Conservation (phyloP, 92 coral and sea anemone species). For the Porites lobata region DNA sequence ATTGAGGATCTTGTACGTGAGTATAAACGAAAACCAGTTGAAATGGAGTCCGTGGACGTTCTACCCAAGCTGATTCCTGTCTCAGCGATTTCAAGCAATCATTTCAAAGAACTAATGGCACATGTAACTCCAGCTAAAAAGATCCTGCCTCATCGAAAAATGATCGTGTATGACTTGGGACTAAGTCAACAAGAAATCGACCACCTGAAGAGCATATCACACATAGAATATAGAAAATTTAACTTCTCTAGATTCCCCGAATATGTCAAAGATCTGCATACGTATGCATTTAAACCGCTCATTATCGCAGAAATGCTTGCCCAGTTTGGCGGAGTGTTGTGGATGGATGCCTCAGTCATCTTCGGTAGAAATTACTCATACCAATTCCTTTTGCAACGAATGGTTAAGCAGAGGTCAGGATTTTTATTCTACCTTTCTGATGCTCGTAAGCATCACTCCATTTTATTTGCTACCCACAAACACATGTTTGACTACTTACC, state of each 20-base stretch:
- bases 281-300: conserved; percentile 13
- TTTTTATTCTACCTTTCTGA: background rate
- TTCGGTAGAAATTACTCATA: background rate
- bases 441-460: background rate
- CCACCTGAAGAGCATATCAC: background rate
- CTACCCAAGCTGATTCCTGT: background rate
- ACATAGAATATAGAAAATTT: conserved; percentile 4
- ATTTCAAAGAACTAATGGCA: background rate
- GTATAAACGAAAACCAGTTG: background rate
- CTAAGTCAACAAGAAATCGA: background rate
- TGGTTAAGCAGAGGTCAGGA: background rate
- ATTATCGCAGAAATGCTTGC: conserved; percentile 1
- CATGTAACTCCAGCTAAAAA: background rate
- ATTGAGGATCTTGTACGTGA: background rate
- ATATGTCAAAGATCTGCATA: conserved; percentile 7
- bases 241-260: background rate
- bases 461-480: background rate
- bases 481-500: conserved; percentile 9
- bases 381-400: background rate
- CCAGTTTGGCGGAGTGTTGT: conserved; percentile 9
- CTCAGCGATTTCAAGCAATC: background rate
- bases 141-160: background rate
- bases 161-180: background rate
- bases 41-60: background rate
- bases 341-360: conserved; percentile 13